phyloP scores from a whole-genome alignment of 2,797 vertebrate species.

The Champsocephalus gunnari region DNA sequence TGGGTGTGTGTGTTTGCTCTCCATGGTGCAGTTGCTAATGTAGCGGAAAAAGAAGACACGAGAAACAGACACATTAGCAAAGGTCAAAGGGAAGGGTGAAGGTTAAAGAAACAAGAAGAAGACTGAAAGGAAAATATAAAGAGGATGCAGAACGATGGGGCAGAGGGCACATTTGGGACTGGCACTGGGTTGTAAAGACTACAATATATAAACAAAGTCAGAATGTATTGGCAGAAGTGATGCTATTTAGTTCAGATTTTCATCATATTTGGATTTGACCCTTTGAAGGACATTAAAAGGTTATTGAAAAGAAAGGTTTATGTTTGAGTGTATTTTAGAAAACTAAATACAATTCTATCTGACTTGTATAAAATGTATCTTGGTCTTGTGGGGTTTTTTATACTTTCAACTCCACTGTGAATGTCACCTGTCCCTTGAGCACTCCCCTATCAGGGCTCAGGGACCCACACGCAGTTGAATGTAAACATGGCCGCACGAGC shows the following conservation, averaged over 20 bases:
- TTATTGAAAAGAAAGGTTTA: background rate
- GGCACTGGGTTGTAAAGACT: background rate
- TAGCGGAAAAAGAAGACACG: slow-evolving; percentile 68
- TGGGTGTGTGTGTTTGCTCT: slow-evolving; percentile 29
- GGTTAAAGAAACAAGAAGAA: background rate
- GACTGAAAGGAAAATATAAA: background rate
- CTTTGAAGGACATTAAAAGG: background rate
- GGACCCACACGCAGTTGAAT: slow-evolving; percentile 49
- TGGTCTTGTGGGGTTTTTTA: background rate
- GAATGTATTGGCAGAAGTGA: background rate
- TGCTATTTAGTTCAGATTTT: background rate
- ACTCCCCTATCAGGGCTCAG: slow-evolving; percentile 35
- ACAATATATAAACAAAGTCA: background rate
- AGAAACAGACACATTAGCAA: slow-evolving; percentile 36
- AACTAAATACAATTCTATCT: background rate
- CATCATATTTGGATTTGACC: background rate
- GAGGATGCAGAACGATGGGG: background rate
- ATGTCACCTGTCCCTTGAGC: slow-evolving; percentile 39
- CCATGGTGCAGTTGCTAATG: slow-evolving; percentile 83
- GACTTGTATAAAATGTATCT: background rate
- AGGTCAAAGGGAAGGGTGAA: slow-evolving; percentile 42
- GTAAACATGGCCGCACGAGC: slow-evolving; percentile 65
- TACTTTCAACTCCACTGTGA: background rate
- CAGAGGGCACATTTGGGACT: background rate
- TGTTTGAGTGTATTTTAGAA: background rate